Evolutionary conservation across 1,140 invertebrate genomes (phyloP).

Genomic region (Cyrtorhinus lividipennis): DNA sequence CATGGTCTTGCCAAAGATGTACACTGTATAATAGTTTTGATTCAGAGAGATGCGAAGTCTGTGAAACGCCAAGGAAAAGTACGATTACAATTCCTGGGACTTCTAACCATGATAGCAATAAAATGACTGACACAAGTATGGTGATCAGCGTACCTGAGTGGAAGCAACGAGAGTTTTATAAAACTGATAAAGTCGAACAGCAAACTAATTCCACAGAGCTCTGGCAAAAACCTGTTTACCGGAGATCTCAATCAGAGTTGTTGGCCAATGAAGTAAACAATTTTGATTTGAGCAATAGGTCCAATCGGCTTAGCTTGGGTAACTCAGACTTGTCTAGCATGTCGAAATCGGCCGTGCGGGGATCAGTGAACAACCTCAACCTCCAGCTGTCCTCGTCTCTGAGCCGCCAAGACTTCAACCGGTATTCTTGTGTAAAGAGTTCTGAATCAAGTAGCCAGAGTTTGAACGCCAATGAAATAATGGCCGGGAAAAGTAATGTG

Average conservation of each 20-base stretch:
- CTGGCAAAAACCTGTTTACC: constrained; percentile 27
- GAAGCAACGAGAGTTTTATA: constrained; percentile 29
- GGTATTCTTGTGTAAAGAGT: constrained; percentile 44
- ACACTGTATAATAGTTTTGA: constrained; percentile 38
- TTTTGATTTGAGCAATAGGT: constrained; percentile 30
- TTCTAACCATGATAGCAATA: constrained; percentile 27
- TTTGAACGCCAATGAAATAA: constrained; percentile 16
- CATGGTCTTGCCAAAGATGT: constrained; percentile 43
- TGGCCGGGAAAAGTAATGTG: background rate
- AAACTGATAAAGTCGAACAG: constrained; percentile 29
- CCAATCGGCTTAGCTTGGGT: constrained; percentile 40
- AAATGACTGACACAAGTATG: constrained; percentile 30
- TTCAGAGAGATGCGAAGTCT: constrained; percentile 42
- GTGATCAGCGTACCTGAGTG: constrained; percentile 37
- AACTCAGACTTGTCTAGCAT: constrained; percentile 37
- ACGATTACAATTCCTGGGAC: constrained; percentile 33
- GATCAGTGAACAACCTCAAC: constrained; percentile 25
- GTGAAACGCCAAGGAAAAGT: constrained; percentile 40
- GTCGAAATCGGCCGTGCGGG: constrained; percentile 17
- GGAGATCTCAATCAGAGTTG: constrained; percentile 37
- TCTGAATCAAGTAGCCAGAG: constrained; percentile 32
- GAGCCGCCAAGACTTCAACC: constrained; percentile 23
- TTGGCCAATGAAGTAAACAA: constrained; percentile 30
- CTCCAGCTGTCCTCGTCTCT: constrained; percentile 22
- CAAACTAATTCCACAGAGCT: constrained; percentile 38